A percentile compares a stretch with the other conserved stretches of the same genome.
Conservation (phyloP, 2,888 invertebrate species). For the Ichneumon xanthorius region DNA sequence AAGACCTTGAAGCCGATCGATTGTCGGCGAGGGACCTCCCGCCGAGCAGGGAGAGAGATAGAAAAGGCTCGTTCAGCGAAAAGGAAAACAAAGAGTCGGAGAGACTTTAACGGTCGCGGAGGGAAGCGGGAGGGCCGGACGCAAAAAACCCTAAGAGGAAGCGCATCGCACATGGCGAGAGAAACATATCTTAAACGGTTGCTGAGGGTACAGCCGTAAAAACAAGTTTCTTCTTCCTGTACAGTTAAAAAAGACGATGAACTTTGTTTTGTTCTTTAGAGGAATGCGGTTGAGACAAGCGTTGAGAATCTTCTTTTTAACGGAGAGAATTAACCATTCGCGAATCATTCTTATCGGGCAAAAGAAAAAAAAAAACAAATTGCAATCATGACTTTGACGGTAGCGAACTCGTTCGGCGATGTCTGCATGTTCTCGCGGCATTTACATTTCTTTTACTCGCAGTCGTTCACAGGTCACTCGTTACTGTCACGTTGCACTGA, state of each 20-base stretch:
- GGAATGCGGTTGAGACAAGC: neutral
- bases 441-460: too few species aligned
- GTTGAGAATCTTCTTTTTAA: too few species aligned
- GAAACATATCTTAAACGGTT: neutral
- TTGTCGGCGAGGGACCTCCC: constrained; percentile 4
- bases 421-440: too few species aligned
- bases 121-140: neutral
- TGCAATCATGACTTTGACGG: too few species aligned
- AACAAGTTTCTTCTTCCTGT: neutral
- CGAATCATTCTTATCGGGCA: too few species aligned
- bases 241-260: neutral
- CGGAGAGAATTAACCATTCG: too few species aligned
- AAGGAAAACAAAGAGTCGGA: neutral
- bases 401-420: too few species aligned
- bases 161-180: neutral
- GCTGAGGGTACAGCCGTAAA: neutral
- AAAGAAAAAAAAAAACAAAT: too few species aligned
- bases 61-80: neutral
- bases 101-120: neutral
- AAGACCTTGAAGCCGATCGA: constrained; percentile 6
- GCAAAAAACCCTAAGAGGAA: constrained; percentile 2
- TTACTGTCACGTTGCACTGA: neutral
- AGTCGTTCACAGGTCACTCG: neutral
- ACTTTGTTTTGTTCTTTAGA: neutral
- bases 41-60: neutral